Conservation (phyloP, 2,113 vertebrate species). For the Psilopogon haemacephalus region DNA sequence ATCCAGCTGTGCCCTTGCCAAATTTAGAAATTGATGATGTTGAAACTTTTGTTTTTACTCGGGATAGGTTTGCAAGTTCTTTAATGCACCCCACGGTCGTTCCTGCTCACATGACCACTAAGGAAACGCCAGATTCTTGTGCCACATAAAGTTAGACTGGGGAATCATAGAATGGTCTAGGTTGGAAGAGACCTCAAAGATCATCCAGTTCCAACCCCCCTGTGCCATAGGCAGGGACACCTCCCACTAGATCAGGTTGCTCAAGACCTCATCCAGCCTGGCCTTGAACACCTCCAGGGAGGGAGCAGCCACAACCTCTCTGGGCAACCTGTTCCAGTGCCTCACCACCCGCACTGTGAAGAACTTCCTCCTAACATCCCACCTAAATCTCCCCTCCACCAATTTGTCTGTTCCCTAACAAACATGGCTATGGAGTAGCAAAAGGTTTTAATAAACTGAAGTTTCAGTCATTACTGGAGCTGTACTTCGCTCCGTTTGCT, state of each 20-base stretch:
- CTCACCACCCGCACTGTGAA: no score
- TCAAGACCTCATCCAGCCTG: no score
- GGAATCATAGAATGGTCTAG: no score
- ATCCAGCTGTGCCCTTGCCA: not conserved
- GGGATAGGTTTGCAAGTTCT: not conserved
- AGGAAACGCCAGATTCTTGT: not conserved
- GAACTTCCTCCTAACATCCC: no score
- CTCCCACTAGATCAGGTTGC: no score
- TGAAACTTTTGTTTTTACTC: not conserved
- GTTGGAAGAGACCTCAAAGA: no score
- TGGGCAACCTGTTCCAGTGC: no score
- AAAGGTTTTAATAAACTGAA: not conserved
- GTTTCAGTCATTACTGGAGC: not conserved
- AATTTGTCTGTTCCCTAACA: not conserved
- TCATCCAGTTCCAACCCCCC: no score
- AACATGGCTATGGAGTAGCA: not conserved
- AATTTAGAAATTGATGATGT: not conserved
- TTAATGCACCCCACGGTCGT: not conserved
- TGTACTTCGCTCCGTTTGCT: not conserved
- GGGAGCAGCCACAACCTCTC: no score
- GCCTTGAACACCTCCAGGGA: no score
- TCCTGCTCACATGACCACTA: not conserved
- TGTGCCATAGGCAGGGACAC: no score
- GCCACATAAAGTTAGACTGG: rapidly evolving
- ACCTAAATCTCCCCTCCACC: no score